phyloP scores from a whole-genome alignment of 2,113 vertebrate genomes.

The Takifugu bimaculatus region DNA sequence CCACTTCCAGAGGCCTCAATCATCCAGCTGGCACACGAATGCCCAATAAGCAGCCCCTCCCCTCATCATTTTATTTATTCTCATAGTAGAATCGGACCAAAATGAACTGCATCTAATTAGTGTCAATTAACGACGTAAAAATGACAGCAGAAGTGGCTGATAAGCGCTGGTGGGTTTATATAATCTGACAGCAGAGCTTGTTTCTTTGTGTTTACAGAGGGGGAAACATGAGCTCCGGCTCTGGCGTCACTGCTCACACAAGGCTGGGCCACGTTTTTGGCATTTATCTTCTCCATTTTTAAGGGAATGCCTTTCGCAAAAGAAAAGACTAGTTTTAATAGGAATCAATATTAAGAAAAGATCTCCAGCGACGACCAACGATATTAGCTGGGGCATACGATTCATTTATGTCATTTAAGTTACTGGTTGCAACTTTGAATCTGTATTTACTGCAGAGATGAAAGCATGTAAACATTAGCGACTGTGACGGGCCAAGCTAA shows the following conservation, averaged over 20 bases:
- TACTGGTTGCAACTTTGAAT: too few species aligned
- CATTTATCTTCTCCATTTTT: constrained; percentile 46
- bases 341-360: constrained; percentile 3
- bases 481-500: too few species aligned
- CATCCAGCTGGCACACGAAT: constrained; percentile 52
- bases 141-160: constrained; percentile 17
- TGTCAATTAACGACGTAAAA: constrained; percentile 9
- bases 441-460: too few species aligned
- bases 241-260: constrained; percentile 35
- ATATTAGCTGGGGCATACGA: constrained; percentile 8
- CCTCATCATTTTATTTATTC: constrained; percentile 18
- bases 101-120: constrained; percentile 19
- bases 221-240: constrained; percentile 33
- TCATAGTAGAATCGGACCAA: constrained; percentile 1
- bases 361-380: background rate
- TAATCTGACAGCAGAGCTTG: constrained; percentile 14
- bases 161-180: constrained; percentile 19
- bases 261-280: constrained; percentile 14
- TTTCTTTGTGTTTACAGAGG: constrained; percentile 48
- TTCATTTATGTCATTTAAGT: too few species aligned
- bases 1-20: constrained; percentile 53
- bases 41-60: constrained; percentile 17
- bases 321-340: constrained; percentile 37
- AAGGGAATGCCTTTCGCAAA: constrained; percentile 40
- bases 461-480: too few species aligned